phyloP scores from a whole-genome alignment of 2,797 vertebrate species.

The Platalea minor region DNA sequence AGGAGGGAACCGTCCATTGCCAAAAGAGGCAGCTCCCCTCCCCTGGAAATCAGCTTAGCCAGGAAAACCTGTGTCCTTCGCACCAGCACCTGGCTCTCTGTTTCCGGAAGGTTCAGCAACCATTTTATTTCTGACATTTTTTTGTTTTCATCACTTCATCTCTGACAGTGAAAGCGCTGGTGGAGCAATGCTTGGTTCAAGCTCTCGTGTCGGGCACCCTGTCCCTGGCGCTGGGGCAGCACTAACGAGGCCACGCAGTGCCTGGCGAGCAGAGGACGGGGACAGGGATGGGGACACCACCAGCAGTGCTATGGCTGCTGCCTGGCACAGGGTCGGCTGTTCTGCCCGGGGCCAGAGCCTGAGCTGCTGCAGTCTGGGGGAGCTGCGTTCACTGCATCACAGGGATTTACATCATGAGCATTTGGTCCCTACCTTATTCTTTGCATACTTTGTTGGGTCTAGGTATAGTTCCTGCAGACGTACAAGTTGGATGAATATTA shows the following conservation, averaged over 20 bases:
- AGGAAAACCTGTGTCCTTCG: neutral
- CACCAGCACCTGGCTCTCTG: neutral
- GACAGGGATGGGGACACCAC: neutral
- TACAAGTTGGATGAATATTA: neutral
- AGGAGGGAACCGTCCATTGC: neutral
- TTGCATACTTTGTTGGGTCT: neutral
- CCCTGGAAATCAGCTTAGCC: neutral
- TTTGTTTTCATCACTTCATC: neutral
- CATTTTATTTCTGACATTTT: neutral
- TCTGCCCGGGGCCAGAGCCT: neutral
- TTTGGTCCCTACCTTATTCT: neutral
- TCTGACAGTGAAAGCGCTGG: neutral
- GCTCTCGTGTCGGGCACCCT: neutral
- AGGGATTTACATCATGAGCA: neutral
- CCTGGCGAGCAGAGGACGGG: neutral
- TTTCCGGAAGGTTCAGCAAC: neutral
- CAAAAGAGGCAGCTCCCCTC: neutral
- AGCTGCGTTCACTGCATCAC: neutral
- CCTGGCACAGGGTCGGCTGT: neutral
- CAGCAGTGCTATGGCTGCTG: neutral
- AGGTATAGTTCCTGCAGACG: neutral
- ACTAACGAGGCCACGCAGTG: neutral
- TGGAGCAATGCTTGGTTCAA: neutral
- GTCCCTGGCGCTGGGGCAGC: neutral
- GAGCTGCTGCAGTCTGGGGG: neutral